Evolutionary conservation across 2,888 invertebrate species (phyloP), one percentile per base, ranked within the genome.

Genomic region (Acleris literana): DNA sequence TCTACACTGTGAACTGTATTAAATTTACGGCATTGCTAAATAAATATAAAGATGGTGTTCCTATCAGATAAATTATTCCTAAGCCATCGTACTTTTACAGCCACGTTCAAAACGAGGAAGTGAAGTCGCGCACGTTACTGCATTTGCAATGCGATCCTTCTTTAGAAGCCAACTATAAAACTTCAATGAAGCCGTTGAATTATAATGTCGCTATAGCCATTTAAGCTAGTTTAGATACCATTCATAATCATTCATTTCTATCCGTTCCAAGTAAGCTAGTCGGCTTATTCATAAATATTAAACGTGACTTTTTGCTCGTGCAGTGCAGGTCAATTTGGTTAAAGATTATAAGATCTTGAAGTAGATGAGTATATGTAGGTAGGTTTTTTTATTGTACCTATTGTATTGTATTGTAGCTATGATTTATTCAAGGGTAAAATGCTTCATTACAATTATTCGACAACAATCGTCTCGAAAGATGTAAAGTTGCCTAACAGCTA

Each of bases 111-210:
- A 72, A 85, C 86, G 84, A 82, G 84, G 85, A 83, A 91, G 86
- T 90, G 82, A 74, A 86, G 87, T 90, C 90, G 88, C 88, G 89
- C 77, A 65, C 75, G 72, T 71, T 68, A 69, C 58, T 81, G 78
- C 83, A 87, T 87, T 86, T 80, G 86, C 87, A 79, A 89, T 89
- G 87, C 90, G 61, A 70, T 69, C 78, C 87, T 86, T 86, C 87
- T 84, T 84, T 81, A 88, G 86, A 84, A 84, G 77, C 83, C 44
- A 52, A 44, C 85, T 84, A 85, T 91, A 89, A 90, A 91, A 90
- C 85, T 87, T 90, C 90, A 90, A 88, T 88, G 78, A 84, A 80
- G 82, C 89, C 90, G 86, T 85, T 81, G 86, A 86, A 90, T 91
- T 87, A 83, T 81, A 88, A 90, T 88, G 85, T 85, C 72, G 71